These are phyloP conservation scores for Bufo bufo DNA, from an alignment of 2,113 vertebrate species.

Conservation along the genomic window DNA sequence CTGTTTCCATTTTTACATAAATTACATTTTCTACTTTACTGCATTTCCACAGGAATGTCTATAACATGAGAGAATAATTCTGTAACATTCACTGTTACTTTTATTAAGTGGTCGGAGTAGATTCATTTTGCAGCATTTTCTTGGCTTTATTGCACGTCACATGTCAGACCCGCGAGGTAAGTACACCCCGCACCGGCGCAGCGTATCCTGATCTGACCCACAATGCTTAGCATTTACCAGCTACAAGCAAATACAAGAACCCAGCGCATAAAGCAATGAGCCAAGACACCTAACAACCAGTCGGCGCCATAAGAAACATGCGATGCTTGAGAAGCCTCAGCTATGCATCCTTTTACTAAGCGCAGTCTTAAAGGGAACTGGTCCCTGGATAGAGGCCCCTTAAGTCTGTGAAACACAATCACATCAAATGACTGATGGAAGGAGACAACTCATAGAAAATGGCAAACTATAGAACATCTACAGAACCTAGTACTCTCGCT, in stretches of 20 bases:
- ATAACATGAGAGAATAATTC: not conserved
- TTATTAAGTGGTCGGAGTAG: not conserved
- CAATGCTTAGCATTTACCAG: constrained; percentile 21
- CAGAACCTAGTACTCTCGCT: not conserved
- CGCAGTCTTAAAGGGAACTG: not conserved
- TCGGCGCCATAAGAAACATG: not conserved
- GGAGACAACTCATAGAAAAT: too few relatives aligned
- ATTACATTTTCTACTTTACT: not conserved
- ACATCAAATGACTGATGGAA: too few relatives aligned
- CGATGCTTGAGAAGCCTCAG: not conserved
- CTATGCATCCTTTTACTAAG: not conserved
- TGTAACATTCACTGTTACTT: not conserved
- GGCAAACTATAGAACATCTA: not conserved
- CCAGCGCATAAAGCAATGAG: constrained; percentile 7
- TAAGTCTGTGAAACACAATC: too few relatives aligned
- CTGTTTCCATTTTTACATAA: not conserved
- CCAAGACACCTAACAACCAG: constrained; percentile 12
- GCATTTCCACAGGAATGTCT: not conserved
- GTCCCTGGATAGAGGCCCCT: not conserved
- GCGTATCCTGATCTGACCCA: constrained; percentile 19
- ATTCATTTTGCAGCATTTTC: constrained; percentile 1
- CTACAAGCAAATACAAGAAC: not conserved
- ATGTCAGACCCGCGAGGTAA: constrained; percentile 15
- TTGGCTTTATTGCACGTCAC: constrained; percentile 1
- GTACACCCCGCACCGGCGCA: not conserved